A percentile compares a stretch with the other conserved stretches of the same genome.
phyloP scores from a whole-genome alignment of 2,113 vertebrate species.

The Ranitomeya imitator region DNA sequence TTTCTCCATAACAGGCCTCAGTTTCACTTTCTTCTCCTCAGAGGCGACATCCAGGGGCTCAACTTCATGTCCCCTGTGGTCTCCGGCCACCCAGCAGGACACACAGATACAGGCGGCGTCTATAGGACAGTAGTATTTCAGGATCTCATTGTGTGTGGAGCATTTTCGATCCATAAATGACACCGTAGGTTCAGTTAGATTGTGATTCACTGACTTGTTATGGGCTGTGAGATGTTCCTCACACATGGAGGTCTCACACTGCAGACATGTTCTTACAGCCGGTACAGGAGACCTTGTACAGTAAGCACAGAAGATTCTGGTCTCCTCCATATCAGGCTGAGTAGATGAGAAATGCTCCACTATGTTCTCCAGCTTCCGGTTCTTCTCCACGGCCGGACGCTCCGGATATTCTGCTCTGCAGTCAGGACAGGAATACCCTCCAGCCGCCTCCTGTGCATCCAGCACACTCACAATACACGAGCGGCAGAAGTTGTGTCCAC shows the following conservation, averaged over 20 bases:
- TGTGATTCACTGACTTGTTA: neutral
- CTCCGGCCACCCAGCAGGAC: neutral
- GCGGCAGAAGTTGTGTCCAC: neutral
- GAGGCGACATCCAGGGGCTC: neutral
- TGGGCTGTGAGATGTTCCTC: neutral
- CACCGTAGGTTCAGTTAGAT: too few relatives aligned
- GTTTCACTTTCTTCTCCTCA: neutral
- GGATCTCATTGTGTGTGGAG: neutral
- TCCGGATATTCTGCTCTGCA: neutral
- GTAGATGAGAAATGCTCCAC: neutral
- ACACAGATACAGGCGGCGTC: neutral
- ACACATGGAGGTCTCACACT: neutral
- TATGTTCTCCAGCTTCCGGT: neutral
- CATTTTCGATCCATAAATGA: neutral
- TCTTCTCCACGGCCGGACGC: slow-evolving; percentile 12
- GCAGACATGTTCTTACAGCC: neutral
- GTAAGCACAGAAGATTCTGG: neutral
- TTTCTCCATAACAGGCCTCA: neutral
- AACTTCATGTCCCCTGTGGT: neutral
- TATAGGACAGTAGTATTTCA: neutral
- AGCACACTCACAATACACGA: neutral
- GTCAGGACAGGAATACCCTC: slow-evolving; percentile 17
- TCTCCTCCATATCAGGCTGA: neutral
- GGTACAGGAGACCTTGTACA: neutral
- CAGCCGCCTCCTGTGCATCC: neutral